A percentile compares a stretch with the other conserved stretches of the same genome.
These are phyloP conservation scores for Magallana ariakensis DNA, from an alignment of 1,140 invertebrate genomes.

Conservation along the genomic window DNA sequence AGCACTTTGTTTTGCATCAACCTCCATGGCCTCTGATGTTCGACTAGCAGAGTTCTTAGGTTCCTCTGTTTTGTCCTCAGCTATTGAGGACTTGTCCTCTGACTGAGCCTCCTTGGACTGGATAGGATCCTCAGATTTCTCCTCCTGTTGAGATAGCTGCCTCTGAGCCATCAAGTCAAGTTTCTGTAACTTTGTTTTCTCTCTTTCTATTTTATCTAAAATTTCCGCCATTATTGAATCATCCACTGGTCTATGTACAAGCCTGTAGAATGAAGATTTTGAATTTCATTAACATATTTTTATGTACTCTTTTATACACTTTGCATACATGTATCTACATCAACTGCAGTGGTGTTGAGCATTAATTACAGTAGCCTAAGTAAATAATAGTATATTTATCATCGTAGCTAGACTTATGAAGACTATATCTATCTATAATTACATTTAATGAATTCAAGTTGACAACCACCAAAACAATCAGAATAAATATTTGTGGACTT, in stretches of 20 bases:
- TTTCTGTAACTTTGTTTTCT: slow-evolving; percentile 69
- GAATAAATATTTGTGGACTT: too few relatives aligned
- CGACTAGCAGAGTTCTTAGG: background rate
- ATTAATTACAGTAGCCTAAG: too few relatives aligned
- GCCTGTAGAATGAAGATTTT: slow-evolving; percentile 56
- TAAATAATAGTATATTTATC: too few relatives aligned
- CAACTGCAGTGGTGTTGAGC: too few relatives aligned
- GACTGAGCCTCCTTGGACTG: background rate
- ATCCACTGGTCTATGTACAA: slow-evolving; percentile 73
- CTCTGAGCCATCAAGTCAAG: slow-evolving; percentile 62
- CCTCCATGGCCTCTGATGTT: slow-evolving; percentile 15
- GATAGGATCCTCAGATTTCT: slow-evolving; percentile 9
- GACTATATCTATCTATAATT: too few relatives aligned
- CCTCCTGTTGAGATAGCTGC: slow-evolving; percentile 45
- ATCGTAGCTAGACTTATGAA: too few relatives aligned
- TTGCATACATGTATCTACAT: too few relatives aligned
- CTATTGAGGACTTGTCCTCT: background rate
- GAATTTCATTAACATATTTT: too few relatives aligned
- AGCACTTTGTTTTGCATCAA: slow-evolving; percentile 14
- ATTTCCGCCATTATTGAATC: slow-evolving; percentile 65
- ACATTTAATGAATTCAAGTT: too few relatives aligned
- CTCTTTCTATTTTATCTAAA: slow-evolving; percentile 67
- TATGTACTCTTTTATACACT: too few relatives aligned
- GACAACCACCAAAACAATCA: too few relatives aligned
- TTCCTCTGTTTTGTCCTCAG: background rate